Evolutionary conservation across 2,797 vertebrate species (phyloP).

Genomic region (Enteromius anoplus): DNA sequence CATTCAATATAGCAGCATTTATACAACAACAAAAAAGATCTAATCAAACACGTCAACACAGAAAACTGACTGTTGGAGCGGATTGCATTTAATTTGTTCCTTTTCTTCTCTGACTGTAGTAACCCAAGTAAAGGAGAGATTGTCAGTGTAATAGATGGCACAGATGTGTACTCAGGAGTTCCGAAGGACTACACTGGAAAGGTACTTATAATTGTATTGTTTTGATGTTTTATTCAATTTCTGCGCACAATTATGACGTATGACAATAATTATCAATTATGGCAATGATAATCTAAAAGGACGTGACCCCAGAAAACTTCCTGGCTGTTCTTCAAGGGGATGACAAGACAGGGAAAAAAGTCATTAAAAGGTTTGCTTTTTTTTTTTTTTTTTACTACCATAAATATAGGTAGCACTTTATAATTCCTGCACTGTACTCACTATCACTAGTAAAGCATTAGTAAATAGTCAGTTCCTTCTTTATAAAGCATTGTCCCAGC

Average conservation of each 20-base stretch:
- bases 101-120: constrained; percentile 2
- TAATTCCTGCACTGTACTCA: too few species aligned
- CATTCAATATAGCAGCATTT: too few species aligned
- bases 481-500: too few species aligned
- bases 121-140: background rate
- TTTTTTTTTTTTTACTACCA: background rate
- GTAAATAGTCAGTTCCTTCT: too few species aligned
- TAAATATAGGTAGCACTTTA: too few species aligned
- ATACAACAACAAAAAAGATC: too few species aligned
- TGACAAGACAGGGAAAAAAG: background rate
- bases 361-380: background rate
- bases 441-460: too few species aligned
- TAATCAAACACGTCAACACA: background rate
- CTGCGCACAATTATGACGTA: background rate
- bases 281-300: background rate
- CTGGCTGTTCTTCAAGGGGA: background rate
- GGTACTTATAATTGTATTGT: background rate
- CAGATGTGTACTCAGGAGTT: background rate
- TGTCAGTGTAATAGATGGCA: background rate
- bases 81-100: background rate
- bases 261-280: background rate
- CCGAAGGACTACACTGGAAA: background rate
- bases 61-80: background rate
- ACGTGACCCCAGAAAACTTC: background rate
- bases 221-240: background rate